Base-by-base conservation (phyloP, 2,113 vertebrate species). In the Clarias gariepinus region DNA sequence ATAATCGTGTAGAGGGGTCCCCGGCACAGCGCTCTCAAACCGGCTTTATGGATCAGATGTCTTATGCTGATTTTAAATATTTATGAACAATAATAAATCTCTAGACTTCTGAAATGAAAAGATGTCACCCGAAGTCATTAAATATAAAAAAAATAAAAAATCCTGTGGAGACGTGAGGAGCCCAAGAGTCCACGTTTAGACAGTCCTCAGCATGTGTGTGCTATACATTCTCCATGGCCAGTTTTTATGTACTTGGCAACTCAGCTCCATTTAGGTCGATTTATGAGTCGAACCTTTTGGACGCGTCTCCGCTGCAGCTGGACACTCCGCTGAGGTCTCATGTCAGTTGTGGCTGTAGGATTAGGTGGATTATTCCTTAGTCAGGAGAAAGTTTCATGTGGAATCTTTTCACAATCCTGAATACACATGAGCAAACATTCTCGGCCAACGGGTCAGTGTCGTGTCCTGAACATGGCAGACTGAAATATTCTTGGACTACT, bases 241-340 rank as follows among this genome's bases (percentile, higher is more conserved):
- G 73, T 41, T 68, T 68, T 66, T 60, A n/a, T n/a, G n/a, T n/a
- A 13, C 81, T 83, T 84, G 81, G 73, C 47, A 4, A 18, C 25
- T 68, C 25, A 58, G 53, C 36, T 30, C 84, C 60, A 30, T 68
- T 64, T 41, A 78, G 12, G 23, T 11, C 58, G 81, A 79, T 83
- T 87, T 87, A 78, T 60, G 57, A 64, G 3, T 11, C 16, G 13
- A 85, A 52, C 8, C 4, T 21, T 66, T 80, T 87, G 86, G 81
- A 78, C 10, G 61, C 23, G 30, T 16, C 18, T 58, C n/a, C 47
- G 30, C 25, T 79, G 21, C 73, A 83, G 86, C 60, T 79, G 81
- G 58, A 87, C 71, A 23, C 15, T 78, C 81, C 21, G 52, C 60
- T 30, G n/a, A 53, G 12, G 21, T 63, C 10, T 47, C 47, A 47